Evolutionary conservation across 2,113 vertebrate genomes (phyloP), one percentile per base, ranked within the genome.

Genomic region (Buteo buteo): DNA sequence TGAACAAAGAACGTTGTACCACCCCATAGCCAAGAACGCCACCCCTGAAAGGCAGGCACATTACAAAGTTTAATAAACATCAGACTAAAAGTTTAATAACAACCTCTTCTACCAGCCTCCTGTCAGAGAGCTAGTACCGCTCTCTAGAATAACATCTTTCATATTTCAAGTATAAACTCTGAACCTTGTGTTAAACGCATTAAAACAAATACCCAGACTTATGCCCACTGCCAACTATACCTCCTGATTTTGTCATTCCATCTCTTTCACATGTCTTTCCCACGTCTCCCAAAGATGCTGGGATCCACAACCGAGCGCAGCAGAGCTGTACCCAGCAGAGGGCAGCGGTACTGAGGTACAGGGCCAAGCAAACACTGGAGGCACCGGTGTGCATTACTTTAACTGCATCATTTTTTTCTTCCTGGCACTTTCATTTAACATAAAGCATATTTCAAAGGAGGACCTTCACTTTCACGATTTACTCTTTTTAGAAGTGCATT

Each of bases 271-370:
- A 1, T 1, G 1, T 20, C 28, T 62, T 62, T 38, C 67, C 2
- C 36, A 5, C 0, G 1, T 5, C 13, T 66, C 50, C 29, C 57
- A 6, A 16, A 76, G 47, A 7, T 0, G 9, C 45, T 22, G 52
- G 21, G 19, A 47, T 31, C 21, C 52, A 13, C 25, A 34, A 5
- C 5, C 1, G 3, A 3, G 2, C 1, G 3, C 65, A 11, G 52
- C 47, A 34, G 36, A 40, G 52, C 64, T 25, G 29, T 11, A 13
- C 31, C 29, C 69, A 7, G 45, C 69, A 67, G 49, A 47, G 59
- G 18, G 15, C 72, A 40, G 19, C 0, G 11, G 19, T 3, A 9
- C 32, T 8, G 49, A 18, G 2, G 7, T 2, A 17, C 36, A 17
- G 10, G 36, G 40, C 40, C 40, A 15, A 11, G 19, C 32, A 40